These are phyloP conservation scores for Parauchenoglanis ngamensis DNA, from an alignment of 2,797 vertebrate species.

Conservation along the genomic window DNA sequence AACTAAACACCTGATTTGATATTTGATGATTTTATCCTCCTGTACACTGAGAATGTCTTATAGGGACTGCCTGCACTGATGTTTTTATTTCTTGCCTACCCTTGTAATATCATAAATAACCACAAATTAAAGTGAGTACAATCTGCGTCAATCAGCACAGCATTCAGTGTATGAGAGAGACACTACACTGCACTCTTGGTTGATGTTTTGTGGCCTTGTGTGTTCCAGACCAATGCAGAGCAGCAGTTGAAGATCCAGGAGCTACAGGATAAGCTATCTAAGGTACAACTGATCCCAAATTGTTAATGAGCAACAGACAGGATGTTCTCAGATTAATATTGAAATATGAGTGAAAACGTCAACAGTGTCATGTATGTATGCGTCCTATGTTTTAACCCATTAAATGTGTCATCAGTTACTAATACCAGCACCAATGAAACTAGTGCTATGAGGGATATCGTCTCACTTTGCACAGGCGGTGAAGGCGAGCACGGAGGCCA, in stretches of 20 bases:
- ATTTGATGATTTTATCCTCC: neutral
- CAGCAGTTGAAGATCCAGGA: slow-evolving; percentile 95
- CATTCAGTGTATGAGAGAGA: neutral
- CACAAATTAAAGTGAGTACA: neutral
- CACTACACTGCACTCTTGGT: slow-evolving; percentile 8
- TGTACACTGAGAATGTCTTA: neutral
- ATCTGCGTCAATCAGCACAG: slow-evolving; percentile 1
- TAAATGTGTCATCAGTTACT: neutral
- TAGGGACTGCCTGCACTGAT: slow-evolving; percentile 58
- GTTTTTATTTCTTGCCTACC: slow-evolving; percentile 13
- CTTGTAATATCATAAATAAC: neutral
- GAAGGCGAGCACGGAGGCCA: slow-evolving; percentile 92
- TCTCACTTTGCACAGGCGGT: slow-evolving; percentile 75
- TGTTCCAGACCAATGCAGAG: slow-evolving; percentile 86
- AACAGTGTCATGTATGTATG: neutral
- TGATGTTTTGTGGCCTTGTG: slow-evolving; percentile 30
- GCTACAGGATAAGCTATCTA: slow-evolving; percentile 93
- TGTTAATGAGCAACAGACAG: neutral
- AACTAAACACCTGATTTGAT: neutral
- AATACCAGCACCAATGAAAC: neutral
- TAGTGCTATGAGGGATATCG: neutral
- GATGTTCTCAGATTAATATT: neutral
- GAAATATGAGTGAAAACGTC: neutral
- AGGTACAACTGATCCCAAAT: slow-evolving; percentile 71
- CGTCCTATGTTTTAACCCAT: neutral